Evolutionary conservation across 2,888 invertebrate genomes (phyloP).

Genomic region (Cheilosia pagana): DNA sequence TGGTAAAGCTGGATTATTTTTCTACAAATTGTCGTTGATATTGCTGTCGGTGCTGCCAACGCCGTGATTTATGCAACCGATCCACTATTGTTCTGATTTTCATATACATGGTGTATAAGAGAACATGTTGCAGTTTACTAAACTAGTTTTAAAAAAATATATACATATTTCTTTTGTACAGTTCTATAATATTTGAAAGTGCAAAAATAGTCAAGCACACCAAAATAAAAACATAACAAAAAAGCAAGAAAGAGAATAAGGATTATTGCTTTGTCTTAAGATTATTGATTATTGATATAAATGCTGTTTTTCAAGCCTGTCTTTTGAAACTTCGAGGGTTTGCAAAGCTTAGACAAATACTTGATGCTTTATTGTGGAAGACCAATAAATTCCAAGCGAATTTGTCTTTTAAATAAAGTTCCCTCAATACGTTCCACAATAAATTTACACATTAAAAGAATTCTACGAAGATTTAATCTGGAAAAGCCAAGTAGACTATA

Average conservation of each 20-base stretch:
- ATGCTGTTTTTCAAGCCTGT: no score
- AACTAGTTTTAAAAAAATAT: slow-evolving; percentile 37
- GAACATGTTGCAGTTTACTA: slow-evolving; percentile 39
- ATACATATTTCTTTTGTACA: not conserved
- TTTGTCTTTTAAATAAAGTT: no score
- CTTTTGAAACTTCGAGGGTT: no score
- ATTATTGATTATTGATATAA: no score
- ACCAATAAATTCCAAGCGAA: no score
- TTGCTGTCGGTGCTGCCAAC: slow-evolving; percentile 35
- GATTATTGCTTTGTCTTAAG: not conserved
- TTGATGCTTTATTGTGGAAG: no score
- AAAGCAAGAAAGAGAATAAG: slow-evolving; percentile 7
- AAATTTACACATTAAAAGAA: no score
- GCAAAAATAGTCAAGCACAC: slow-evolving; percentile 20
- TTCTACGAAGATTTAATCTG: no score
- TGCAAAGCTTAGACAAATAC: no score
- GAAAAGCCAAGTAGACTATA: no score
- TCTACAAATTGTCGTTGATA: not conserved
- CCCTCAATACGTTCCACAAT: no score
- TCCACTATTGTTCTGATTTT: slow-evolving; percentile 45
- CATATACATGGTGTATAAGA: slow-evolving; percentile 22
- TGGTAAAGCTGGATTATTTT: not conserved
- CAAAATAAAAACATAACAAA: not conserved
- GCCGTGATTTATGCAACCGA: slow-evolving; percentile 29
- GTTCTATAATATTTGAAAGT: slow-evolving; percentile 8